Evolutionary conservation across 1,140 invertebrate species (phyloP).

Genomic region (Thaumetopoea pityocampa): DNA sequence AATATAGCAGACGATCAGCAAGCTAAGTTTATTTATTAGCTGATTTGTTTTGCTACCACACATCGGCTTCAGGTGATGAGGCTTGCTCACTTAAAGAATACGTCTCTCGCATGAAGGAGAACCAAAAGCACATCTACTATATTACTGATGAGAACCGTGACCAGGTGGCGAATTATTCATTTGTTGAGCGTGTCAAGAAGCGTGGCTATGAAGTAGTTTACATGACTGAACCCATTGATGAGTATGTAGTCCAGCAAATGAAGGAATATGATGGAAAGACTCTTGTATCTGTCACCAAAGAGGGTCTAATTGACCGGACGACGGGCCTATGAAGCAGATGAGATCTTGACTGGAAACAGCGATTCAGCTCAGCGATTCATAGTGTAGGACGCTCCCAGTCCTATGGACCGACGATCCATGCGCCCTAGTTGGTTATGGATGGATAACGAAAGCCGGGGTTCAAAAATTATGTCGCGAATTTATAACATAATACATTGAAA

Average conservation of each 20-base stretch:
- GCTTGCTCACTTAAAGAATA: slow-evolving; percentile 96
- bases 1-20: too few species aligned
- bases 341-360: too few species aligned
- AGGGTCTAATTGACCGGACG: too few species aligned
- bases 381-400: too few species aligned
- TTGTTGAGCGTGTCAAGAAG: slow-evolving; percentile 98
- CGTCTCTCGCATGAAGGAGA: slow-evolving; percentile 97
- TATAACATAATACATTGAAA: too few species aligned
- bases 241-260: slow-evolving; percentile 98
- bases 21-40: too few species aligned
- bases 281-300: slow-evolving; percentile 97
- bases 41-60: slow-evolving; percentile 94
- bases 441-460: too few species aligned
- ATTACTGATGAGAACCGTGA: slow-evolving; percentile 98
- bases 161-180: slow-evolving; percentile 96
- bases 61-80: slow-evolving; percentile 96
- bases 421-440: too few species aligned
- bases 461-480: too few species aligned
- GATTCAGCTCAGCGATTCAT: too few species aligned
- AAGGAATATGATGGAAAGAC: slow-evolving; percentile 98
- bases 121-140: slow-evolving; percentile 98
- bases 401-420: too few species aligned
- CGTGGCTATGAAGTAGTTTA: slow-evolving; percentile 98
- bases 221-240: slow-evolving; percentile 99
- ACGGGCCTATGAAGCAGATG: too few species aligned